A percentile compares a stretch with the other conserved stretches of the same genome.
phyloP scores from a whole-genome alignment of 2,113 vertebrate genomes.

The Gnathonemus longibarbis region DNA sequence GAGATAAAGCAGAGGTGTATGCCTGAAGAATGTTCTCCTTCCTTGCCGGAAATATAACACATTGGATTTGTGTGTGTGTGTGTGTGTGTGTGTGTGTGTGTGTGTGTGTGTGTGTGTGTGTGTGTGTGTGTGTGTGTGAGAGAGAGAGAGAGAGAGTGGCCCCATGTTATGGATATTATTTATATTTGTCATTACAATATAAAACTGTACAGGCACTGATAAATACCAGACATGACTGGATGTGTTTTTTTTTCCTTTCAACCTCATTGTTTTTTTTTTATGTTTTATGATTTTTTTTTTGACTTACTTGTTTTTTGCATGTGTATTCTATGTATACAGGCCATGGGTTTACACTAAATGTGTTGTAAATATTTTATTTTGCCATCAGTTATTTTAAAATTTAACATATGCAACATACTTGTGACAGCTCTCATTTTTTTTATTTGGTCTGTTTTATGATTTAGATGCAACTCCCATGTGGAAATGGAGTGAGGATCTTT shows the following conservation, averaged over 20 bases:
- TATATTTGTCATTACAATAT: constrained; percentile 62
- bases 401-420: constrained; percentile 79
- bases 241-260: constrained; percentile 64
- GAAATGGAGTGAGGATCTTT: background rate
- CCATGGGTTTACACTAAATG: constrained; percentile 80
- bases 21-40: constrained; percentile 15
- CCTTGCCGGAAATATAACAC: constrained; percentile 24
- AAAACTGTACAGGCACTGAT: constrained; percentile 85
- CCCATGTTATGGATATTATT: constrained; percentile 56
- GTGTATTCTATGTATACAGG: constrained; percentile 96
- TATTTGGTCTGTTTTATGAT: background rate
- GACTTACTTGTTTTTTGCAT: constrained; percentile 84
- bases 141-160: constrained; percentile 24
- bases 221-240: constrained; percentile 66
- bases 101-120: constrained; percentile 38
- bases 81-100: constrained; percentile 41
- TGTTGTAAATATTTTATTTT: constrained; percentile 97
- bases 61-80: constrained; percentile 49
- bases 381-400: constrained; percentile 90
- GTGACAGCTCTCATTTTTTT: constrained; percentile 58
- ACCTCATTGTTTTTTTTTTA: constrained; percentile 76
- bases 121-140: constrained; percentile 32
- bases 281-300: constrained; percentile 56
- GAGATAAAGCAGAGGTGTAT: constrained; percentile 1
- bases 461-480: background rate